These are phyloP conservation scores for Orthosia gracilis DNA, from an alignment of 2,888 invertebrate species.

Conservation along the genomic window DNA sequence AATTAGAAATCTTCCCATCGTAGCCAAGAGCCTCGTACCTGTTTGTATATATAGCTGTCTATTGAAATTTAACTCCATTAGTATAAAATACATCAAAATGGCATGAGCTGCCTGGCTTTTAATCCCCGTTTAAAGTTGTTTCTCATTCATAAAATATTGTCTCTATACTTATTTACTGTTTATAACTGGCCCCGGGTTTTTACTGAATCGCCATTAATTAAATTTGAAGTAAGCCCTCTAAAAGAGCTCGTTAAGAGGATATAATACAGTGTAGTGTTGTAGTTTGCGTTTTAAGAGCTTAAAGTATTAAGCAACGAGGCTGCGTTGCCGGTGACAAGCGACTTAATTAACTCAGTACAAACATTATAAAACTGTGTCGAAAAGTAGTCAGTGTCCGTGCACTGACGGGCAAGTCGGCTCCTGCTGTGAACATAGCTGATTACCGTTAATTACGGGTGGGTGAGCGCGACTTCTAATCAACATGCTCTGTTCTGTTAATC, in stretches of 20 bases:
- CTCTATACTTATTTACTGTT: conserved; percentile 65
- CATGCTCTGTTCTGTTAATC: conserved; percentile 7
- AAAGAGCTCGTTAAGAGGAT: conserved; percentile 82
- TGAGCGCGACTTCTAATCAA: conserved; percentile 37
- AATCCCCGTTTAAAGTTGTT: conserved; percentile 29
- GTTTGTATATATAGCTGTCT: conserved; percentile 1
- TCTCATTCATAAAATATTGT: conserved; percentile 55
- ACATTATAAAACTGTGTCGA: conserved; percentile 77
- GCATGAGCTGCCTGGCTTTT: conserved; percentile 15
- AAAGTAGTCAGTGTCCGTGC: conserved; percentile 67
- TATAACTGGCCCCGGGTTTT: conserved; percentile 62
- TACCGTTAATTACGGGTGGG: conserved; percentile 35
- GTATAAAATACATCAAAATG: conserved; percentile 21
- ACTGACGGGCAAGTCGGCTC: conserved; percentile 22
- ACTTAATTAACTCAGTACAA: conserved; percentile 85
- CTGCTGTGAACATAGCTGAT: conserved; percentile 37
- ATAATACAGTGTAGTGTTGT: conserved; percentile 81
- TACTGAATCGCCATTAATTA: conserved; percentile 79
- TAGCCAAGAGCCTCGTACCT: conserved; percentile 18
- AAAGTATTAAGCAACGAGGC: conserved; percentile 82
- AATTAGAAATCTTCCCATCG: conserved; percentile 43
- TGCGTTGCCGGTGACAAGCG: conserved; percentile 83
- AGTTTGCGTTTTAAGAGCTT: conserved; percentile 86
- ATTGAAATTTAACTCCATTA: conserved; percentile 18
- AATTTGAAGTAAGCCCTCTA: conserved; percentile 78